phyloP scores from a whole-genome alignment of 2,113 vertebrate species.

The Ciconia stormi region DNA sequence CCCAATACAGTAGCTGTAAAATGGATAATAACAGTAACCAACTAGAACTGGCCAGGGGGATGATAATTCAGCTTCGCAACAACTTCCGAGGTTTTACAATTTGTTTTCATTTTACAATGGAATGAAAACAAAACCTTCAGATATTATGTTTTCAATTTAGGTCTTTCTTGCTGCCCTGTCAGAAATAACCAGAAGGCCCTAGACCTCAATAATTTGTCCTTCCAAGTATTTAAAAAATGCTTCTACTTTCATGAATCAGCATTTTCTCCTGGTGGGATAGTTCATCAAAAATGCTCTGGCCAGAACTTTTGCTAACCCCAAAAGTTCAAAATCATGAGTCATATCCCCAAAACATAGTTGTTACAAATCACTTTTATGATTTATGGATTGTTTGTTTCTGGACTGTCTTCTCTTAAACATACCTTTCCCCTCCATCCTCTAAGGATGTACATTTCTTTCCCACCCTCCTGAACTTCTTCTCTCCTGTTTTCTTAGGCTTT shows the following conservation, averaged over 20 bases:
- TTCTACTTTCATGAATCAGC: constrained; percentile 41
- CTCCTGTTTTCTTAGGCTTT: background rate
- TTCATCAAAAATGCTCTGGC: background rate
- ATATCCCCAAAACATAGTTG: background rate
- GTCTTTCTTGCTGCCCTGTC: constrained; percentile 39
- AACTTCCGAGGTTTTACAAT: constrained; percentile 67
- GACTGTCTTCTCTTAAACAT: background rate
- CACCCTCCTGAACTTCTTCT: background rate
- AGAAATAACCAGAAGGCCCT: constrained; percentile 51
- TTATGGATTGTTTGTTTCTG: background rate
- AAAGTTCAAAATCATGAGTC: constrained; percentile 1
- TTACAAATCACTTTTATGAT: background rate
- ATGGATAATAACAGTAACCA: constrained; percentile 16
- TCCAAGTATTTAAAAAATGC: constrained; percentile 54
- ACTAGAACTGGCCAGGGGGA: background rate
- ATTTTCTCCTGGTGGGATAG: constrained; percentile 44
- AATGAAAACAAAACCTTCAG: constrained; percentile 65
- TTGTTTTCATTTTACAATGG: constrained; percentile 62
- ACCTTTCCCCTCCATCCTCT: background rate
- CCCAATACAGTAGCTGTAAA: constrained; percentile 11
- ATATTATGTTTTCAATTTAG: constrained; percentile 64
- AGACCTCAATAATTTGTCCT: constrained; percentile 52
- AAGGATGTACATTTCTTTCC: background rate
- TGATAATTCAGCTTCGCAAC: constrained; percentile 25
- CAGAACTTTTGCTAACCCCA: constrained; percentile 38